Evolutionary conservation across 2,113 vertebrate species (phyloP).

Genomic region (Felis chaus): DNA sequence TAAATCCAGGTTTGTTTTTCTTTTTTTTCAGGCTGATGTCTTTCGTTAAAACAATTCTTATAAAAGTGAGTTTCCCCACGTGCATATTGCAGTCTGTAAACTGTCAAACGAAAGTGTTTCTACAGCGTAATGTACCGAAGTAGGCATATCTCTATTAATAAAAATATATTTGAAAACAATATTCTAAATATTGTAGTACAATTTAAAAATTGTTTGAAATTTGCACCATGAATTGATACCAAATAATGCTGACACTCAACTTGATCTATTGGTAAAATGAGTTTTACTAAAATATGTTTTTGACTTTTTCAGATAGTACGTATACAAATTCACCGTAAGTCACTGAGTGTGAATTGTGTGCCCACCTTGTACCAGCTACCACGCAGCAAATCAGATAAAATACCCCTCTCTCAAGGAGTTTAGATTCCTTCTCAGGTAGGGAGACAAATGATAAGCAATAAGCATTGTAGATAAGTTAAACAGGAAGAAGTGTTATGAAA

Average conservation of each 20-base stretch:
- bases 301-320: not conserved
- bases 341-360: not conserved
- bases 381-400: not conserved
- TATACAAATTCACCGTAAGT: not conserved
- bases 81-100: not conserved
- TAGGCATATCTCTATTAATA: not conserved
- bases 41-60: not conserved
- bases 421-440: not conserved
- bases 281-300: not conserved
- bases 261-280: not conserved
- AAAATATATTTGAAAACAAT: constrained; percentile 17
- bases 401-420: not conserved
- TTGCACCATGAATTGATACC: not conserved
- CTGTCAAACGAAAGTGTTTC: not conserved
- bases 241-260: not conserved
- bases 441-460: not conserved
- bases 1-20: not conserved
- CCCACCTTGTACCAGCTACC: no score
- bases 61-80: not conserved
- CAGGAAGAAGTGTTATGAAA: not conserved
- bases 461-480: not conserved
- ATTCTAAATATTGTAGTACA: not conserved
- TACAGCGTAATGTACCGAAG: not conserved
- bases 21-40: not conserved
- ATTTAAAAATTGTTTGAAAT: constrained; percentile 1